phyloP scores from a whole-genome alignment of 2,888 invertebrate genomes.

The Kuschelorhynchus macadamiae region DNA sequence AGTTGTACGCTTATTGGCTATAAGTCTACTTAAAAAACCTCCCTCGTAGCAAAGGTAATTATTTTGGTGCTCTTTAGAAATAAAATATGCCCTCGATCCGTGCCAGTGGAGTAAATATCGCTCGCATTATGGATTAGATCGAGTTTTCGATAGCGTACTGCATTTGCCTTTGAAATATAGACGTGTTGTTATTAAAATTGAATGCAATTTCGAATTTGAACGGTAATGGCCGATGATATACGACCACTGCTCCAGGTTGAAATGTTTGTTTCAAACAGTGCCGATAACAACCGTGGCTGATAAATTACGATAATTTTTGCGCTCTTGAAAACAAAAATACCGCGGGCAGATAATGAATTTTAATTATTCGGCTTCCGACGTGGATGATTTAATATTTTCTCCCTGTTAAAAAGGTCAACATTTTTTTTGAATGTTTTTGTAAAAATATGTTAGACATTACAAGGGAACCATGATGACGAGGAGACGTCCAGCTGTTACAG shows the following conservation, averaged over 20 bases:
- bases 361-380: too few species aligned
- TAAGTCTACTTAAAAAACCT: too few species aligned
- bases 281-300: not conserved
- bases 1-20: too few species aligned
- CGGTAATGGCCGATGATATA: slow-evolving; percentile 13
- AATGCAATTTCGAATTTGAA: slow-evolving; percentile 27
- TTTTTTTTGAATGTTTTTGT: too few species aligned
- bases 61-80: slow-evolving; percentile 13
- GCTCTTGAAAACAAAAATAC: too few species aligned
- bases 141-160: slow-evolving; percentile 12
- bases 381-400: too few species aligned
- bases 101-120: slow-evolving; percentile 10
- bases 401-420: too few species aligned
- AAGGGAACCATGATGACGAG: too few species aligned
- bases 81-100: slow-evolving; percentile 12
- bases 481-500: too few species aligned
- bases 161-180: slow-evolving; percentile 26
- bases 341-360: too few species aligned
- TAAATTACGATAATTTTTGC: not conserved
- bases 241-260: not conserved
- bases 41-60: not conserved
- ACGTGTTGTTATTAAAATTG: slow-evolving; percentile 28
- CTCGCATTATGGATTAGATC: slow-evolving; percentile 23
- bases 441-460: too few species aligned
- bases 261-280: not conserved